Evolutionary conservation across 2,888 invertebrate species (phyloP), one percentile per base, ranked within the genome.

Genomic region (Catocala sponsa): DNA sequence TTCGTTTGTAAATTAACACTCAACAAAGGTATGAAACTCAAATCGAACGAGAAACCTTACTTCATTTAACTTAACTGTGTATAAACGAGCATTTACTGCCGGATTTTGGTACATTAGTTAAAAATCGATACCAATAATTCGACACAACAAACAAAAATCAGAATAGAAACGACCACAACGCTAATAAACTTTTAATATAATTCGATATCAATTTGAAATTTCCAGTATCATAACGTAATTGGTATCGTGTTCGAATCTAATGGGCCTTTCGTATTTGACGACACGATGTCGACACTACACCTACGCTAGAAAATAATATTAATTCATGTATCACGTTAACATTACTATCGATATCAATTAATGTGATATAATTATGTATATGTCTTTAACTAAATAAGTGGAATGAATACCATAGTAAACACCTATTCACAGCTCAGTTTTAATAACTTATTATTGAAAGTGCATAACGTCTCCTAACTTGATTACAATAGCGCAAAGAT

Each of bases 151-250:
- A 78, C 71, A 68, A 72, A 74, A 70, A 71, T 77, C 63, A 69
- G 51, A 72, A 75, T 69, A 44, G 58, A 64, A 65, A 12, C 41
- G 32, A 41, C 12, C 54, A 41, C 57, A 52, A 55, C 57, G 59
- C 48, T 51, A 68, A 65, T 69, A 70, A 75, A 76, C 66, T 63
- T 65, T 69, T 65, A 69, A 63, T 64, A 62, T 68, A 57, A 68
- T 72, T 76, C 62, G 25, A 66, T 64, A 74, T 64, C 68, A 65
- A 79, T 76, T 74, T 69, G 59, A 69, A 62, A 66, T 74, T 65
- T 63, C 56, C 51, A 70, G 63, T 71, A 69, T 63, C 63, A 63
- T 65, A 70, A 60, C 58, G 59, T 70, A 79, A 81, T 80, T 79
- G 80, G 68, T 74, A 68, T 70, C 74, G 68, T 67, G 75, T 75